A percentile compares a stretch with the other conserved stretches of the same genome.
phyloP scores from a whole-genome alignment of 2,888 invertebrate genomes.

The Drosophila mettleri region DNA sequence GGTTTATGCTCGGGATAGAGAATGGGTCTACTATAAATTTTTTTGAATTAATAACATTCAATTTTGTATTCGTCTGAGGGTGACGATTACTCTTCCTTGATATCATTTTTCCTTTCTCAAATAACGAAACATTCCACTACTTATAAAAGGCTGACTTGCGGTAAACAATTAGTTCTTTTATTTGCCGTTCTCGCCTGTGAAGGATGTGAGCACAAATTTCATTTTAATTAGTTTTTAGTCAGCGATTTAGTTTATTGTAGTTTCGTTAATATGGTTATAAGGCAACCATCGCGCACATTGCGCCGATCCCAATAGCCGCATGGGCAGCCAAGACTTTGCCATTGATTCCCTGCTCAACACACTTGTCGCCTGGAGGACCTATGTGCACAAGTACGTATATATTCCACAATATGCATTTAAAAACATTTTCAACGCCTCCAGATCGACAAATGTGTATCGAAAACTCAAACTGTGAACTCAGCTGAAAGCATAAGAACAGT shows the following conservation, averaged over 20 bases:
- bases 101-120: neutral
- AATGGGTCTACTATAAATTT: no score
- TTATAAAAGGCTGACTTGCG: neutral
- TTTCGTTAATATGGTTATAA: neutral
- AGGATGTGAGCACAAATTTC: neutral
- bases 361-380: constrained; percentile 43
- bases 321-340: constrained; percentile 19
- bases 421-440: constrained; percentile 58
- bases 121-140: neutral
- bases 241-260: neutral
- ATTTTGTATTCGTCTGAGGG: neutral
- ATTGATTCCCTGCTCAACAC: neutral
- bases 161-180: constrained; percentile 4
- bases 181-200: neutral
- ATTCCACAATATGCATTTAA: constrained; percentile 17
- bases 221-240: constrained; percentile 3
- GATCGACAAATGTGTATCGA: constrained; percentile 24
- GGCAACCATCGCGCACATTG: neutral
- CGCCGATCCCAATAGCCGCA: neutral
- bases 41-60: neutral
- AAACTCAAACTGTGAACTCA: constrained; percentile 1
- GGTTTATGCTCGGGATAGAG: neutral
- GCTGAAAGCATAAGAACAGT: constrained; percentile 12
- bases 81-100: neutral
- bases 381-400: constrained; percentile 11